These are phyloP conservation scores for Montipora cactus DNA, from an alignment of 64 coral and sea anemone species.

Conservation along the genomic window DNA sequence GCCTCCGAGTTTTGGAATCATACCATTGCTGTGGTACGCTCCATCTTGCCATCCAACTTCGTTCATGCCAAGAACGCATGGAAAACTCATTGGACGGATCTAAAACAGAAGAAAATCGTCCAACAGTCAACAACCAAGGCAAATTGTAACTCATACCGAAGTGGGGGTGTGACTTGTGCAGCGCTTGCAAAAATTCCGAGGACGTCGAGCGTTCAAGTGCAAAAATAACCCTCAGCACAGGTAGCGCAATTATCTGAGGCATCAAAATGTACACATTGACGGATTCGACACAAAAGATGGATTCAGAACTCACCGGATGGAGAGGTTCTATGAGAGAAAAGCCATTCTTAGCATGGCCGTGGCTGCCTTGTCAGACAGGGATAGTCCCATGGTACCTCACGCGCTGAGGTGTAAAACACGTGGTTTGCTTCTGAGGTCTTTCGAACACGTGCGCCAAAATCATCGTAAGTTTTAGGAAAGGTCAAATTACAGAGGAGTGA, in stretches of 20 bases:
- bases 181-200: slow-evolving; percentile 80
- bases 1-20: slow-evolving; percentile 86
- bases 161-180: slow-evolving; percentile 99
- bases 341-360: slow-evolving; percentile 99
- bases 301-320: slow-evolving; percentile 91
- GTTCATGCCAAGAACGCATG: slow-evolving; percentile 99
- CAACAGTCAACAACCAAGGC: slow-evolving; percentile 62
- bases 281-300: slow-evolving; percentile 74
- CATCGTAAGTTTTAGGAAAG: slow-evolving; percentile 1
- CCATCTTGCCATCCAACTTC: slow-evolving; percentile 99
- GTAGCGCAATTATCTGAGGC: slow-evolving; percentile 31
- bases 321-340: slow-evolving; percentile 63
- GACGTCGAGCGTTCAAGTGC: slow-evolving; percentile 13
- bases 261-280: slow-evolving; percentile 37
- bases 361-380: slow-evolving; percentile 88
- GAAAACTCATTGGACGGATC: slow-evolving; percentile 99
- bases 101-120: slow-evolving; percentile 75
- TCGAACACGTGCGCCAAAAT: slow-evolving; percentile 47
- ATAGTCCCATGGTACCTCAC: slow-evolving; percentile 73
- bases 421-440: slow-evolving; percentile 82
- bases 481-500: neutral
- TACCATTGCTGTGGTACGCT: slow-evolving; percentile 89
- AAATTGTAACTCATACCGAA: slow-evolving; percentile 50
- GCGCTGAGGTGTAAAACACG: slow-evolving; percentile 83
- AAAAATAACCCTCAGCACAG: slow-evolving; percentile 64